A percentile compares a stretch with the other conserved stretches of the same genome.
These are phyloP conservation scores for Ophion costatus DNA, from an alignment of 2,888 invertebrate genomes.

Conservation along the genomic window DNA sequence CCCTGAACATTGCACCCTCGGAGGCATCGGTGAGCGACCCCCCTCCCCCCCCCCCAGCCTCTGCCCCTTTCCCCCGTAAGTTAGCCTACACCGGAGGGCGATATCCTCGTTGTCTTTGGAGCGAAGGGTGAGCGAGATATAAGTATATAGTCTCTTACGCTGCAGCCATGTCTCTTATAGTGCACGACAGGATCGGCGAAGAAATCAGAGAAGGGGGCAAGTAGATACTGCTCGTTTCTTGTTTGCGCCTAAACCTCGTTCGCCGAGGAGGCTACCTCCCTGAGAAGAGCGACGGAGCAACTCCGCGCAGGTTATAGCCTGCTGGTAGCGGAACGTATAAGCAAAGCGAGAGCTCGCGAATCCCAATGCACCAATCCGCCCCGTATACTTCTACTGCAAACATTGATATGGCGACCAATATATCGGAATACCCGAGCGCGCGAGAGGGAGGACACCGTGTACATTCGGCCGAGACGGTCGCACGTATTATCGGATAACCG, in stretches of 20 bases:
- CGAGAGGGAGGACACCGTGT: constrained; percentile 70
- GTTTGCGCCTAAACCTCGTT: constrained; percentile 78
- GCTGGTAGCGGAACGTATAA: constrained; percentile 38
- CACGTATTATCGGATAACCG: constrained; percentile 63
- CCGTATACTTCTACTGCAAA: constrained; percentile 68
- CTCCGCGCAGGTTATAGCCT: constrained; percentile 19
- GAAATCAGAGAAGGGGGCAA: constrained; percentile 47
- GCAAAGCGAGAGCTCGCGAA: constrained; percentile 41
- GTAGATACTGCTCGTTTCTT: constrained; percentile 79
- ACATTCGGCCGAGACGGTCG: constrained; percentile 65
- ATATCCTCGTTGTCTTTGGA: constrained; percentile 52
- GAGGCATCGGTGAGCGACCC: constrained; percentile 60
- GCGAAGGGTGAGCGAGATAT: constrained; percentile 35
- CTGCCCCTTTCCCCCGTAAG: neutral
- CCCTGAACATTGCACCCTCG: constrained; percentile 64
- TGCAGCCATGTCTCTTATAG: constrained; percentile 67
- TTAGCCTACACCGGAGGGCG: constrained; percentile 39
- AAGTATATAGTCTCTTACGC: constrained; percentile 69
- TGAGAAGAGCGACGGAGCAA: constrained; percentile 44
- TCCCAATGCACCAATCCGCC: constrained; percentile 14
- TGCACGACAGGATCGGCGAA: constrained; percentile 45
- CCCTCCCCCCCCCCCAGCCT: constrained; percentile 41
- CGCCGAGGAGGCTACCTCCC: constrained; percentile 41
- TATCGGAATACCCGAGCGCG: constrained; percentile 76
- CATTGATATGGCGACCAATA: constrained; percentile 78